Conservation (phyloP, 1,140 invertebrate genomes). For the Telenomus remus region DNA sequence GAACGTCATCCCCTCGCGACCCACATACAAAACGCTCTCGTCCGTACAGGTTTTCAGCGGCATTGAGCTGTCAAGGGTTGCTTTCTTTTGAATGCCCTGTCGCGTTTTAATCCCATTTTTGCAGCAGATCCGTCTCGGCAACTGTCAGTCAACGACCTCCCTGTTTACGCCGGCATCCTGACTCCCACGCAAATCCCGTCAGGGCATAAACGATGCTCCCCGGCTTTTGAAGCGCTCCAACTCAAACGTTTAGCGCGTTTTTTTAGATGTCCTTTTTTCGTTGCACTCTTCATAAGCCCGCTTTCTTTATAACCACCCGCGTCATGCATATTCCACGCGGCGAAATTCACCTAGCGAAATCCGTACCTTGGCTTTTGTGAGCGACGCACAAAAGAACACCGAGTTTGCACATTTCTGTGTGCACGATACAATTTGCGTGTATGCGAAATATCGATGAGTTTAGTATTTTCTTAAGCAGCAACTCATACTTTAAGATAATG, state of each 20-base stretch:
- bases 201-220: slow-evolving; percentile 17
- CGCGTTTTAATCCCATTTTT: slow-evolving; percentile 65
- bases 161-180: slow-evolving; percentile 64
- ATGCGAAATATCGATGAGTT: not conserved
- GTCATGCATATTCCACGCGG: slow-evolving; percentile 47
- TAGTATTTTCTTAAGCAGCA: not conserved
- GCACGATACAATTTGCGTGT: slow-evolving; percentile 23
- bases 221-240: slow-evolving; percentile 33
- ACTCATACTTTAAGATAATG: not conserved
- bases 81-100: slow-evolving; percentile 62
- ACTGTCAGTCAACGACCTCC: slow-evolving; percentile 56
- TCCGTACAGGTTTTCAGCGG: slow-evolving; percentile 67
- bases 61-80: slow-evolving; percentile 71
- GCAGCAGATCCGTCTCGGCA: slow-evolving; percentile 60
- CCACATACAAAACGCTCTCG: slow-evolving; percentile 58
- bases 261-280: slow-evolving; percentile 14
- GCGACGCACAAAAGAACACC: slow-evolving; percentile 20
- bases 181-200: slow-evolving; percentile 60
- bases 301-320: slow-evolving; percentile 19
- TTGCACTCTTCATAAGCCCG: slow-evolving; percentile 19
- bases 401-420: slow-evolving; percentile 37
- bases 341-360: slow-evolving; percentile 51
- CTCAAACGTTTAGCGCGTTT: slow-evolving; percentile 38
- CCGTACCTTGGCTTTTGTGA: slow-evolving; percentile 33
- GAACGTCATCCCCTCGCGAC: slow-evolving; percentile 42